phyloP scores from a whole-genome alignment of 2,888 invertebrate genomes.

The Melinaea menophilus region DNA sequence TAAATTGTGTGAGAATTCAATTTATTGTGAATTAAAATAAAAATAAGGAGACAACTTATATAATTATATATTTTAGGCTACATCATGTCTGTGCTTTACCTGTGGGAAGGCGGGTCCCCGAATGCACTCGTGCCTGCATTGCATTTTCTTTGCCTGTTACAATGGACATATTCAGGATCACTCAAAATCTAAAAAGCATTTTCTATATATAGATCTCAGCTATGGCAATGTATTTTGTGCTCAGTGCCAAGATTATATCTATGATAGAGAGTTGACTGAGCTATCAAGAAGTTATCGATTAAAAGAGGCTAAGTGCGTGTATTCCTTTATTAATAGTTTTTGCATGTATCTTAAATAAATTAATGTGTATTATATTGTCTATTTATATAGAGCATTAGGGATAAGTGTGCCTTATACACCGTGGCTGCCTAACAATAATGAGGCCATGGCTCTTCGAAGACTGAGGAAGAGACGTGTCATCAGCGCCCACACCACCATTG shows the following conservation, averaged over 20 bases:
- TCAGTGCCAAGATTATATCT: slow-evolving; percentile 94
- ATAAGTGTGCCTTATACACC: slow-evolving; percentile 81
- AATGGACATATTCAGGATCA: slow-evolving; percentile 92
- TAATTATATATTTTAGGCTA: slow-evolving; percentile 77
- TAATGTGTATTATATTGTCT: neutral
- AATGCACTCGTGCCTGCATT: slow-evolving; percentile 90
- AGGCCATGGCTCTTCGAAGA: slow-evolving; percentile 85
- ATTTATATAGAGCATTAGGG: slow-evolving; percentile 67
- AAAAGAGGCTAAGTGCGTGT: slow-evolving; percentile 76
- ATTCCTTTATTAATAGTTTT: neutral
- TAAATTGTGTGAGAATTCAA: neutral
- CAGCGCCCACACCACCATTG: slow-evolving; percentile 89
- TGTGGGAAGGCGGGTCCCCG: slow-evolving; percentile 89
- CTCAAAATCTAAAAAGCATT: slow-evolving; percentile 87
- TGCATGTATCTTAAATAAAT: neutral
- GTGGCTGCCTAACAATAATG: slow-evolving; percentile 88
- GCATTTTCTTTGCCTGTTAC: slow-evolving; percentile 96
- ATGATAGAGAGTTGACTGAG: slow-evolving; percentile 84
- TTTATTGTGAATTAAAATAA: neutral
- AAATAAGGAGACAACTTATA: slow-evolving; percentile 2
- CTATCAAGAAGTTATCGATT: slow-evolving; percentile 74
- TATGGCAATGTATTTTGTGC: slow-evolving; percentile 95
- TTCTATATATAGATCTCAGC: slow-evolving; percentile 89
- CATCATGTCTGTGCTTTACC: slow-evolving; percentile 88
- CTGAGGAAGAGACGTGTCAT: slow-evolving; percentile 88